These are phyloP conservation scores for Hippocampus comes DNA, from an alignment of 2,113 vertebrate species.

Conservation along the genomic window DNA sequence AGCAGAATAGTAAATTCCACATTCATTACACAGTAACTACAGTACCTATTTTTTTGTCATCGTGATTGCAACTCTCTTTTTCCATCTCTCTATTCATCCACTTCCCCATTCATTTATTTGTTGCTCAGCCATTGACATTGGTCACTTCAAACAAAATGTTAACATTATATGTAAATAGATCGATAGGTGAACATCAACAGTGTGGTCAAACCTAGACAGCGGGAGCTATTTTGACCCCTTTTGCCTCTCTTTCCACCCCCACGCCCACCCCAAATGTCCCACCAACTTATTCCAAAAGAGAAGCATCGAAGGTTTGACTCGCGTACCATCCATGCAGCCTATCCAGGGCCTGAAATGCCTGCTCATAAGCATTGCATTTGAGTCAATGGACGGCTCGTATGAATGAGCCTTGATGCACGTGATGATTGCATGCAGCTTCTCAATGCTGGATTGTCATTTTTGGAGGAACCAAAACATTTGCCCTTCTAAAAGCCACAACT, in stretches of 20 bases:
- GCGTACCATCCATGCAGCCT: constrained; percentile 53
- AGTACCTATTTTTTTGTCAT: constrained; percentile 6
- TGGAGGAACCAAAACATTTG: constrained; percentile 42
- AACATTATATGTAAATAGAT: constrained; percentile 32
- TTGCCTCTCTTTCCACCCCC: constrained; percentile 42
- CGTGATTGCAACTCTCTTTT: constrained; percentile 43
- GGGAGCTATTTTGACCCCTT: constrained; percentile 47
- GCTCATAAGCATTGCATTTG: constrained; percentile 56
- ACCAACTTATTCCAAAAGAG: not conserved
- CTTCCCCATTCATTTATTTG: constrained; percentile 71
- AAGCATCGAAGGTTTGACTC: not conserved
- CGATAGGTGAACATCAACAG: constrained; percentile 60
- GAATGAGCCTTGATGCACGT: constrained; percentile 44
- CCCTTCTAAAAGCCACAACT: constrained; percentile 39
- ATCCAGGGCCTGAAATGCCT: constrained; percentile 66
- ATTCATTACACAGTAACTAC: constrained; percentile 40
- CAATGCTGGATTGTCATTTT: constrained; percentile 65
- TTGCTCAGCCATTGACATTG: constrained; percentile 50
- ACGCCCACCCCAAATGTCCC: constrained; percentile 36
- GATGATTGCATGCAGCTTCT: constrained; percentile 28
- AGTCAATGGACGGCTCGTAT: constrained; percentile 61
- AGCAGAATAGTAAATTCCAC: constrained; percentile 19
- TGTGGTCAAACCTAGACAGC: constrained; percentile 46
- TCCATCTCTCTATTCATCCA: constrained; percentile 68
- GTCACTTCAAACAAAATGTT: constrained; percentile 66